Evolutionary conservation across 2,113 vertebrate genomes (phyloP).

Genomic region (Riparia riparia): DNA sequence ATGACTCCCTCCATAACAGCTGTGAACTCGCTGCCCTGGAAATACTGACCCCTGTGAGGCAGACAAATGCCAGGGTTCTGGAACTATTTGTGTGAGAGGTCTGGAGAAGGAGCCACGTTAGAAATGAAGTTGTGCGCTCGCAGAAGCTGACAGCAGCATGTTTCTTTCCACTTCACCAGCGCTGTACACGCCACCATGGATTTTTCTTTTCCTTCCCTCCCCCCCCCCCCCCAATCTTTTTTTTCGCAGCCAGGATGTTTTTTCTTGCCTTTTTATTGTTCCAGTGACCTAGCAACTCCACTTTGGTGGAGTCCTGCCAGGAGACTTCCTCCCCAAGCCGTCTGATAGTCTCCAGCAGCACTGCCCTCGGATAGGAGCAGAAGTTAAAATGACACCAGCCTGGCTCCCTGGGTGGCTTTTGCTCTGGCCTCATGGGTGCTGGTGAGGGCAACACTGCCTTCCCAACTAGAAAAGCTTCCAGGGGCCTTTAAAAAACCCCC

Average conservation of each 20-base stretch:
- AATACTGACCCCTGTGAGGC: background rate
- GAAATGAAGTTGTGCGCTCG: background rate
- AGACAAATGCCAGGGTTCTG: background rate
- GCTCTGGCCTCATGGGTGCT: background rate
- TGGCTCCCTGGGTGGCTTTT: background rate
- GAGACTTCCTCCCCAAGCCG: slow-evolving; percentile 75
- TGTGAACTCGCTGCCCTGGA: background rate
- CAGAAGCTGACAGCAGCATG: background rate
- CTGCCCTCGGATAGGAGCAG: slow-evolving; percentile 55
- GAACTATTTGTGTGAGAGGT: background rate
- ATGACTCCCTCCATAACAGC: background rate
- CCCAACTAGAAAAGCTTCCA: background rate
- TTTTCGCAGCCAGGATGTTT: slow-evolving; percentile 82
- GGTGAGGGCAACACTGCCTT: background rate
- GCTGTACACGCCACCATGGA: background rate
- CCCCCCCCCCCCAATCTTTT: slow-evolving; percentile 25
- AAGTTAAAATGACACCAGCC: background rate
- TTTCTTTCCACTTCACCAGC: background rate
- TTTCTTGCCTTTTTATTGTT: slow-evolving; percentile 86
- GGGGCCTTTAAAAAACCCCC: background rate
- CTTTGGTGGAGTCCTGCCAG: slow-evolving; percentile 76
- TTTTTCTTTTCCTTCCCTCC: background rate
- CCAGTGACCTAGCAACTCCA: slow-evolving; percentile 80
- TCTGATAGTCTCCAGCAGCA: slow-evolving; percentile 67
- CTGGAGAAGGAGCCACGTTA: background rate